Base-by-base conservation (phyloP, 2,888 invertebrate genomes). In the Rotaria socialis region DNA sequence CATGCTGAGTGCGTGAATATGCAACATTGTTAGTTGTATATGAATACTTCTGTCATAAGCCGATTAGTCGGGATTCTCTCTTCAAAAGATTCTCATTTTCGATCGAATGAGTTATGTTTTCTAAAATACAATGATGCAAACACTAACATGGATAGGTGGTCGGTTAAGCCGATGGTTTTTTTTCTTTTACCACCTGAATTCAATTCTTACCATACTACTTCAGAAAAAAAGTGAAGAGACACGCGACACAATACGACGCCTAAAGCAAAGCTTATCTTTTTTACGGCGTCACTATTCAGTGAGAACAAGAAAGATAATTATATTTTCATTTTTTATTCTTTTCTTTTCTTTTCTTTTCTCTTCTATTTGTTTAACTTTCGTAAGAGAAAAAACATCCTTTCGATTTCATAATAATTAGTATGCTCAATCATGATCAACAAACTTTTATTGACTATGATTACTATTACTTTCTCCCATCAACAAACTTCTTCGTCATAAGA, bases 41-140 rank as follows among this genome's bases (percentile, higher is more conserved):
- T 41, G 67, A 67, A 67, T 67, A 16, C 67, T 67, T 67, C 67
- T 67, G 67, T 67, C 35, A 67, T 67, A 67, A 67, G 67, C 67
- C 67, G 67, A 67, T 67, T 67, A 67, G 67, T 67, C 27, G 67
- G 35, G 67, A 67, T 67, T 67, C 67, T 35, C 67, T 67, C 67
- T 67, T 67, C 67, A 67, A 67, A 67, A 67, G 67, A 35, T 67
- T 67, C 67, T 67, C 67, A 67, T 67, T 35, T 67, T 67, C 67
- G 67, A 67, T 67, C 67, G 67, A 67, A 67, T 67, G 67, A 67
- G 67, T 67, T 67, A 67, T 67, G 35, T 67, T 67, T 67, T 67
- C 19, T 41, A 55, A 35, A 67, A 67, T 67, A 67, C 67, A 67
- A 67, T 67, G 67, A 67, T 67, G 67, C 67, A 67, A 67, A 67